Conservation (phyloP, 2,797 vertebrate genomes). For the Perdix hodgsoniae region DNA sequence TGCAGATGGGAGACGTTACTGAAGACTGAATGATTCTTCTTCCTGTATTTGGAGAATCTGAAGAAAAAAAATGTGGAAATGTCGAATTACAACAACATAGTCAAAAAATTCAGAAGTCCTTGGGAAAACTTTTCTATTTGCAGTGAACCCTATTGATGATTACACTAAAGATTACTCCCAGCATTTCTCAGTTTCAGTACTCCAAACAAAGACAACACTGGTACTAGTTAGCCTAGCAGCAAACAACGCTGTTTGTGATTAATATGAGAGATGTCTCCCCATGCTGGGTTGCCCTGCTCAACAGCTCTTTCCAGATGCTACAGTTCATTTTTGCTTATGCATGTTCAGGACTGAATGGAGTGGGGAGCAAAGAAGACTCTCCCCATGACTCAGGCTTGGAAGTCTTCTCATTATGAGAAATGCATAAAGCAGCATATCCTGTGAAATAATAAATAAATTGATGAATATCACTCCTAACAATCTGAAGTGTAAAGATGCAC, state of each 20-base stretch:
- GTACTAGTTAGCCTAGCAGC: background rate
- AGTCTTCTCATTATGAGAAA: fast-evolving
- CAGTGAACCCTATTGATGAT: background rate
- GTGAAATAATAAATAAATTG: background rate
- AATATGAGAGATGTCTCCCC: background rate
- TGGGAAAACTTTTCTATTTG: background rate
- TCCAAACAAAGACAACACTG: background rate
- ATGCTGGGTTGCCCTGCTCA: background rate
- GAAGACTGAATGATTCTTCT: background rate
- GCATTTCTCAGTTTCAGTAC: background rate
- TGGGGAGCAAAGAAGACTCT: background rate
- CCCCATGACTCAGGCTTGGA: background rate
- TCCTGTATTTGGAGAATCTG: background rate
- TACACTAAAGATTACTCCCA: background rate
- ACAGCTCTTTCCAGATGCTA: background rate
- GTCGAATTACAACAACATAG: background rate
- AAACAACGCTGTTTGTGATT: background rate
- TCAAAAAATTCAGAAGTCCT: background rate
- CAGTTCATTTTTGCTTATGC: background rate
- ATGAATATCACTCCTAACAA: background rate
- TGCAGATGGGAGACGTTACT: background rate
- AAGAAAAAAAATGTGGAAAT: background rate
- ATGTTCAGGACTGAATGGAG: background rate
- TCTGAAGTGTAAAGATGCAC: background rate
- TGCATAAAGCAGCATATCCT: background rate